phyloP scores from a whole-genome alignment of 2,888 invertebrate species.

The Caradrina clavipalpis region DNA sequence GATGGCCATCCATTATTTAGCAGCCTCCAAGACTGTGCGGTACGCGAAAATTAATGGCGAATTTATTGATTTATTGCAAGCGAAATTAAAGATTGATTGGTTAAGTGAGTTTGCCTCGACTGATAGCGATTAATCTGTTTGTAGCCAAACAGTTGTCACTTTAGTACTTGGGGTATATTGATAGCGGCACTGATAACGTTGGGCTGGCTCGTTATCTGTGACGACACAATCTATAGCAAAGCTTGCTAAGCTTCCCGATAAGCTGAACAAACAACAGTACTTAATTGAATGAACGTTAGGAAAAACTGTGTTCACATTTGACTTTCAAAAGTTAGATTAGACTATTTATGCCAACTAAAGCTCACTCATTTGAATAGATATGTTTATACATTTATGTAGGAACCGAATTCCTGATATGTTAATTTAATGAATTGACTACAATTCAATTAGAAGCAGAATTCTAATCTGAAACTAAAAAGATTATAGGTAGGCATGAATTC shows the following conservation, averaged over 20 bases:
- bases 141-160: constrained; percentile 55
- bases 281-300: constrained; percentile 12
- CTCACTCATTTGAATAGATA: too few relatives aligned
- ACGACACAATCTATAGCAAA: background rate
- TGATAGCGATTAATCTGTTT: constrained; percentile 62
- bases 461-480: too few relatives aligned
- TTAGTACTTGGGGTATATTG: constrained; percentile 20
- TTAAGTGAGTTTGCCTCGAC: constrained; percentile 69
- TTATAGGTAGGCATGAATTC: background rate
- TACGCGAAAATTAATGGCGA: constrained; percentile 87
- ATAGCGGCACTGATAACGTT: constrained; percentile 24
- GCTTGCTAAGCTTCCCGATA: constrained; percentile 6
- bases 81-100: constrained; percentile 86
- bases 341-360: too few relatives aligned
- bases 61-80: constrained; percentile 89
- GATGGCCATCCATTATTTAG: constrained; percentile 89
- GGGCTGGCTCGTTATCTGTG: constrained; percentile 25
- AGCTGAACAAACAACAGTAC: constrained; percentile 1
- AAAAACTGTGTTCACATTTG: background rate
- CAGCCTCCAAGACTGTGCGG: constrained; percentile 84
- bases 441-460: background rate
- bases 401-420: too few relatives aligned
- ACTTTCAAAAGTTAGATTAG: background rate
- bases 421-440: background rate
- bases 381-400: too few relatives aligned